Base-by-base conservation (phyloP, 2,797 vertebrate species). In the Emys orbicularis region DNA sequence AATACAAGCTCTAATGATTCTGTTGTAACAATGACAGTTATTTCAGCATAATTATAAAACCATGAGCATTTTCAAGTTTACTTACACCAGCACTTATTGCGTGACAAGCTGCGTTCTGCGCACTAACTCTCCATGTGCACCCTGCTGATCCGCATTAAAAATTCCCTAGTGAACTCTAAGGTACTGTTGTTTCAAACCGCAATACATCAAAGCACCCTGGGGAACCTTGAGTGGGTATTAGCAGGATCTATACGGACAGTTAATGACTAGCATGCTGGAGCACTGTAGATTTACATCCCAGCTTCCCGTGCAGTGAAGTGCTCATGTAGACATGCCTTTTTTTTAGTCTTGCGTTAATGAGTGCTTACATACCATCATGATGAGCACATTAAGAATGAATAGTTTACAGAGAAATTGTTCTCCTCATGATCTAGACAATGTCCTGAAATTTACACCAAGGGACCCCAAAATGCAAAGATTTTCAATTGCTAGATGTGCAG, bases 361-460 rank as follows among this genome's bases (percentile, higher is more conserved):
- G n/a, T 68, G n/a, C n/a, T 21, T 68, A 68, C 5, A 68, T 37
- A 37, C 18, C 18, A 10, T 37, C 34, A 19, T 68, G n/a, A 68
- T 68, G 65, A 68, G 9, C 9, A 37, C n/a, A 12, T 37, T 68
- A 68, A 68, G n/a, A 37, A 68, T 21, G 8, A 68, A 68, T 37
- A 68, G 65, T n/a, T 68, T 68, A 68, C n/a, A 68, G 19, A 37
- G 8, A 68, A 37, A 37, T 37, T 12, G n/a, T 68, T 19, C 19
- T 19, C 18, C 16, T 37, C n/a, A 37, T 4, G 0, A 59, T 65
- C 16, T 90, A 65, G 90, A 31, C 47, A 1, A 5, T 54, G 2
- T 74, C 27, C 16, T 84, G 16, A 54, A 87, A 89, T 79, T 25
- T 84, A 49, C 49, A 5, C 1, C 16, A 34, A 0, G 0, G 8